Conservation (phyloP, 2,113 vertebrate species). For the Ranitomeya variabilis region DNA sequence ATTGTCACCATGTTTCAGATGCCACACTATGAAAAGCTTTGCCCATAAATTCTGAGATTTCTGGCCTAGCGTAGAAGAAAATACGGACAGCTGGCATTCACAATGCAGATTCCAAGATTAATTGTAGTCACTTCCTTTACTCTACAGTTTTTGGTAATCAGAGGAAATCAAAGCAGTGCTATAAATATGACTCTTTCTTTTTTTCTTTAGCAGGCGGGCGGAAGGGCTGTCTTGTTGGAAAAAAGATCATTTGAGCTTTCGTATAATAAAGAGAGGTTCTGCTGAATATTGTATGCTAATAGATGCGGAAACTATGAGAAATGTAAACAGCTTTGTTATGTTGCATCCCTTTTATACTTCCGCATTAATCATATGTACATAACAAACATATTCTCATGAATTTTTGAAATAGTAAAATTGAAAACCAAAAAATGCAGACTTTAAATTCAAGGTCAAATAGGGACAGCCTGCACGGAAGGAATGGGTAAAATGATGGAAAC, state of each 20-base stretch:
- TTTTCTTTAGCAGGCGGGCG: slow-evolving; percentile 7
- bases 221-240: slow-evolving; percentile 1
- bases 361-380: neutral
- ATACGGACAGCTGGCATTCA: slow-evolving; percentile 16
- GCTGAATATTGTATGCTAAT: slow-evolving; percentile 22
- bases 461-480: neutral
- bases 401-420: neutral
- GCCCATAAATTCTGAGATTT: slow-evolving; percentile 1
- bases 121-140: slow-evolving; percentile 12
- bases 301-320: neutral
- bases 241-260: neutral
- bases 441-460: neutral
- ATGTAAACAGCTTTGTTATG: slow-evolving; percentile 9
- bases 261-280: neutral
- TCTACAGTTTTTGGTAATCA: neutral
- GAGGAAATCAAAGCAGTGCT: slow-evolving; percentile 33
- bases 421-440: neutral
- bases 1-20: slow-evolving; percentile 25
- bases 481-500: neutral
- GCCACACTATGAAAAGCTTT: neutral
- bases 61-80: neutral
- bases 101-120: neutral
- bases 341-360: neutral
- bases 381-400: neutral
- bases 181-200: slow-evolving; percentile 10